Evolutionary conservation across 1,140 invertebrate species (phyloP).

Genomic region (Choristoneura fumiferana): DNA sequence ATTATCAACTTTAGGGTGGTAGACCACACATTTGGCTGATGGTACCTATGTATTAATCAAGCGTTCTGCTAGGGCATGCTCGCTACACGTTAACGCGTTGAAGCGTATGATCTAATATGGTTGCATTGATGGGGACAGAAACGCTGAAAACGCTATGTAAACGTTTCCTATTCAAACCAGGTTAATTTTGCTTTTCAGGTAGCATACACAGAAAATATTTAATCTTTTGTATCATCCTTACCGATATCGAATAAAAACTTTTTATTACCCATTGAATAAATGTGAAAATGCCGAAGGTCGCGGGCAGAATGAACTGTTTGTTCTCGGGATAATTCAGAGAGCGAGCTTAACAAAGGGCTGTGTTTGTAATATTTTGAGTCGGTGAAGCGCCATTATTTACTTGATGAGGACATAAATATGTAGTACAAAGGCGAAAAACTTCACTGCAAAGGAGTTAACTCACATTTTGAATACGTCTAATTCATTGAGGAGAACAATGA

Average conservation of each 20-base stretch:
- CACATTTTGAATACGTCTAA: not conserved
- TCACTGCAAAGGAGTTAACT: not conserved
- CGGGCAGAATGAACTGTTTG: not conserved
- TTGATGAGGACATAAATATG: slow-evolving; percentile 1
- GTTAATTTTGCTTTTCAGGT: not conserved
- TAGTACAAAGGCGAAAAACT: not conserved
- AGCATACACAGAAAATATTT: not conserved
- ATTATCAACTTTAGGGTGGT: no score
- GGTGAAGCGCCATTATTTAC: not conserved
- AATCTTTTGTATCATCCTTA: not conserved
- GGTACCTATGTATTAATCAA: no score
- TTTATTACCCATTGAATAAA: no score
- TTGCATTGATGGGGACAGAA: not conserved
- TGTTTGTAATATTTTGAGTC: not conserved
- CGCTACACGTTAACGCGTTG: no score
- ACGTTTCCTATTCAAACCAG: not conserved
- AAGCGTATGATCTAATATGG: no score
- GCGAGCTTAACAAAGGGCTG: not conserved
- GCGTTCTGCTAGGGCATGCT: no score
- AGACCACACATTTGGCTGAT: no score
- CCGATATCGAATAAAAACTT: not conserved
- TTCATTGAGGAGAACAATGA: not conserved
- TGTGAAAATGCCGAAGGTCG: no score
- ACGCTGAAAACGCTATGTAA: not conserved
- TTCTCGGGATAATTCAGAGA: not conserved